Conservation (phyloP, 2,888 invertebrate species). For the Cerceris rybyensis region DNA sequence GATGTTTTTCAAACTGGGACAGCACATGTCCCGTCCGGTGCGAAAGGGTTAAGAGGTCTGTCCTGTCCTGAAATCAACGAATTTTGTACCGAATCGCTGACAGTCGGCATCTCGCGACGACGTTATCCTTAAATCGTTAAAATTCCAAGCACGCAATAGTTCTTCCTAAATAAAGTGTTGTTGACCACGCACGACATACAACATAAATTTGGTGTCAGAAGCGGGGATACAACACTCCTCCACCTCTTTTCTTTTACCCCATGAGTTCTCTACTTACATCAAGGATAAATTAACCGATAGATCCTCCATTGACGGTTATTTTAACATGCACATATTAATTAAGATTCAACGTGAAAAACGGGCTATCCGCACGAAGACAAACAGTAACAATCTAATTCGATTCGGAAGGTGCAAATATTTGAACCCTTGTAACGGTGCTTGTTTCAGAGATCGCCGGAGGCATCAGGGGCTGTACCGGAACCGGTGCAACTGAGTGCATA, state of each 20-base stretch:
- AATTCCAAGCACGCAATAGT: too few relatives aligned
- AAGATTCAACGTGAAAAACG: constrained; percentile 39
- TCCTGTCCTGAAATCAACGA: too few relatives aligned
- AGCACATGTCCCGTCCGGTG: too few relatives aligned
- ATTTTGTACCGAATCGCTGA: too few relatives aligned
- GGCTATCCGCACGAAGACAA: constrained; percentile 43
- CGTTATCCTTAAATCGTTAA: too few relatives aligned
- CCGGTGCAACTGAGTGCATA: constrained; percentile 50
- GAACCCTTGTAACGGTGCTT: constrained; percentile 57
- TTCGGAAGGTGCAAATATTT: constrained; percentile 66
- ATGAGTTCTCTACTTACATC: background rate
- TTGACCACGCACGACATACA: too few relatives aligned
- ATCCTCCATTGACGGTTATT: constrained; percentile 22
- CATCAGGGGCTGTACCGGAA: constrained; percentile 45
- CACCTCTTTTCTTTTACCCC: background rate
- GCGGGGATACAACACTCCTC: too few relatives aligned
- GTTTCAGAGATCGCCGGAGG: constrained; percentile 51
- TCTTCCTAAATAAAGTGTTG: too few relatives aligned
- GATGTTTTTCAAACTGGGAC: too few relatives aligned
- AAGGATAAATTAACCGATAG: constrained; percentile 45
- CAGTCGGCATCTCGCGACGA: too few relatives aligned
- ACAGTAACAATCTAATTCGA: constrained; percentile 64
- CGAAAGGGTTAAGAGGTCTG: too few relatives aligned
- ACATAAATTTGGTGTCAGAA: too few relatives aligned
- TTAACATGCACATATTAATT: constrained; percentile 61